These are phyloP conservation scores for Dysmachus trigonus DNA, from an alignment of 2,888 invertebrate genomes.

Conservation along the genomic window DNA sequence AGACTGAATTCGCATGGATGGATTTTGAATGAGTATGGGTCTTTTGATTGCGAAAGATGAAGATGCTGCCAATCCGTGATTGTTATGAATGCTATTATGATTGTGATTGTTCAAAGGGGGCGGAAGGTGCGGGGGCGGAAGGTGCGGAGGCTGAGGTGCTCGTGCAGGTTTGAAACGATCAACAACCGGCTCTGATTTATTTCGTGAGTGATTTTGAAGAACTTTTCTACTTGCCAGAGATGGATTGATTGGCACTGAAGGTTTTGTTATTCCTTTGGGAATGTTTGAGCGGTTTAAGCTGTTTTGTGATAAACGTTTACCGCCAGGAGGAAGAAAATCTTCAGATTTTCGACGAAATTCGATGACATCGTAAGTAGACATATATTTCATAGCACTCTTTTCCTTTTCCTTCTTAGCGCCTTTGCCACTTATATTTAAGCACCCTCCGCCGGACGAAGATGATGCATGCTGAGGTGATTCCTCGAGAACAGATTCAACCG, in stretches of 20 bases:
- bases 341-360: conserved; percentile 49
- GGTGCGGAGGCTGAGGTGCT: neutral
- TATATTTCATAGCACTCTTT: conserved; percentile 39
- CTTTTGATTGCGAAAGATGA: conserved; percentile 63
- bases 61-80: conserved; percentile 55
- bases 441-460: conserved; percentile 36
- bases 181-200: conserved; percentile 46
- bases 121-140: conserved; percentile 17
- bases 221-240: conserved; percentile 53
- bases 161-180: neutral
- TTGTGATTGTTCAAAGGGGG: conserved; percentile 49
- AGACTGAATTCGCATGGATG: conserved; percentile 55
- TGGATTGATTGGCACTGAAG: conserved; percentile 52
- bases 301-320: neutral
- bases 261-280: neutral
- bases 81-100: conserved; percentile 37
- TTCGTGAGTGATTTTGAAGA: conserved; percentile 43
- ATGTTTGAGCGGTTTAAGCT: neutral
- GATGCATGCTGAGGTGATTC: conserved; percentile 50
- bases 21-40: conserved; percentile 56
- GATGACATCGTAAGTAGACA: conserved; percentile 34
- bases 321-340: conserved; percentile 21
- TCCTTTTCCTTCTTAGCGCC: conserved; percentile 40
- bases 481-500: conserved; percentile 56
- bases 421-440: neutral